Percentiles rank a stretch among this genome's conserved stretches.
These are phyloP conservation scores for Bradypus variegatus DNA, from an alignment of 2,797 vertebrate genomes.

Conservation along the genomic window DNA sequence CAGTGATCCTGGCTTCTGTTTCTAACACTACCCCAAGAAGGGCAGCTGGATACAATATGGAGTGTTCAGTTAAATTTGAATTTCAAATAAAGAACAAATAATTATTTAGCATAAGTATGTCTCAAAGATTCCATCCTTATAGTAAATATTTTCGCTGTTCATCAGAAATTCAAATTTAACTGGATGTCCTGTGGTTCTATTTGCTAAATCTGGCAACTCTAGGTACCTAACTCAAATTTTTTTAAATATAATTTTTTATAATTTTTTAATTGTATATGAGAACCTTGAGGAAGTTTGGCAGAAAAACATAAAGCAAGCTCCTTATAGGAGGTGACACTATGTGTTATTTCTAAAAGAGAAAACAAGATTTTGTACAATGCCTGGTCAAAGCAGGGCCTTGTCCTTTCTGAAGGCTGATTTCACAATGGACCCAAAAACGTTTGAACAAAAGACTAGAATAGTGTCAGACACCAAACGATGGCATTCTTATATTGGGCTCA, in stretches of 20 bases:
- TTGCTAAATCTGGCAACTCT: background rate
- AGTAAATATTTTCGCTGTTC: background rate
- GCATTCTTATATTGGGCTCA: background rate
- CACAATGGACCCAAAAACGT: background rate
- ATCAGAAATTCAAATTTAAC: background rate
- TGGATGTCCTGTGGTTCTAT: background rate
- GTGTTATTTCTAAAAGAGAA: background rate
- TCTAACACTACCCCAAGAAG: rapidly evolving
- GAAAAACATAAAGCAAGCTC: background rate
- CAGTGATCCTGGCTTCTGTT: too few relatives aligned
- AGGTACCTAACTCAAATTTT: background rate
- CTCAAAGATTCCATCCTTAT: background rate
- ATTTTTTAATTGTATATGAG: background rate
- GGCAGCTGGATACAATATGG: background rate
- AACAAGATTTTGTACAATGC: background rate
- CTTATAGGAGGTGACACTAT: background rate
- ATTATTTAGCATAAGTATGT: background rate
- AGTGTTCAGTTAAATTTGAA: background rate
- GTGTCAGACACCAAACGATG: background rate
- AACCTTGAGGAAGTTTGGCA: background rate
- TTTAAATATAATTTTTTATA: too few relatives aligned
- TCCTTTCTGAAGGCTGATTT: background rate
- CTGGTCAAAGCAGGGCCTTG: too few relatives aligned
- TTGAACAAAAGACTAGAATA: too few relatives aligned
- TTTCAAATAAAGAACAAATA: background rate